Base-by-base conservation (phyloP, 1,140 invertebrate genomes). In the Procambarus virginalis region DNA sequence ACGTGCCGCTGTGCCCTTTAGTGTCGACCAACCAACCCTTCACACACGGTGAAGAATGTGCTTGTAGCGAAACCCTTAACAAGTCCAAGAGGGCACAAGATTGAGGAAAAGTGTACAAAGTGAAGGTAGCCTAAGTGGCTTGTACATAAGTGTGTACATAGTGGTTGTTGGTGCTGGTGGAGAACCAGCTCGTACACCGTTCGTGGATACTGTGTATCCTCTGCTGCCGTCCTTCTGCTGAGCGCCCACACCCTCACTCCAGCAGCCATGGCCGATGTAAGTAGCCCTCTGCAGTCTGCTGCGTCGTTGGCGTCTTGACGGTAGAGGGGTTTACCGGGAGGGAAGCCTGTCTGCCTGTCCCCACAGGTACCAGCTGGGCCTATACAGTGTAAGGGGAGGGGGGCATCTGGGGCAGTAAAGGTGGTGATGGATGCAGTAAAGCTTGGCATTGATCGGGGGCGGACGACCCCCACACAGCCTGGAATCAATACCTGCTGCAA, bases 191-290 rank as follows among this genome's bases (percentile, higher is more conserved):
- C 77, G 55, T 86, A 64, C 55, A 76, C 85, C 77, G 34, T 86
- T 80, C 85, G 85, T 86, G 85, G 85, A 86, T 86, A 86, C 85
- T 79, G 85, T 86, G 85, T 86, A 86, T 86, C 85, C 85, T 86
- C 85, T 86, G 85, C 77, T 86, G 85, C 85, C 85, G 85, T 86
- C 85, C 85, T 86, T 22, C 77, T 70, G 85, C 85, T 86, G 84
- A 86, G 58, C 85, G 75, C 34, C 70, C 45, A 58, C n/a, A 34
- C 68, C 58, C 84, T 70, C 70, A 77, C 84, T 77, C 73, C 85
- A 79, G 85, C 85, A 86, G 78, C 85, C 85, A 86, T 86, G 85
- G 85, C 85, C 76, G 85, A 86, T 79, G 85, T 86, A 86, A 86
- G 85, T 86, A 86, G 34, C n/a, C 20, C 17, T 77, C 45, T 6